phyloP scores from a whole-genome alignment of 2,797 vertebrate genomes.

The Characodon lateralis region DNA sequence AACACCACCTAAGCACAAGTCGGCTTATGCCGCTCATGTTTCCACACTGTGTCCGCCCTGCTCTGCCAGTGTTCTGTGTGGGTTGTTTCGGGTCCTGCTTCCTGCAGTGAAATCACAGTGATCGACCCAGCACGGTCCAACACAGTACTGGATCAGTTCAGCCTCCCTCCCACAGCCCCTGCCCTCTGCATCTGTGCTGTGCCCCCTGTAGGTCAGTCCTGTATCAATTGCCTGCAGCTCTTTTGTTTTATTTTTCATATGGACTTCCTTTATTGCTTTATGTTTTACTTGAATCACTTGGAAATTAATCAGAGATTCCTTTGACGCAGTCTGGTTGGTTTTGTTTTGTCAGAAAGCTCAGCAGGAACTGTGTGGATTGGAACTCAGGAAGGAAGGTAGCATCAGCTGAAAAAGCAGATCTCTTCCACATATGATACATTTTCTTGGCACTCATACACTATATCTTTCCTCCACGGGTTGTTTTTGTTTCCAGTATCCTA shows the following conservation, averaged over 20 bases:
- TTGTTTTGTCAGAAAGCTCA: constrained; percentile 70
- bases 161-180: constrained; percentile 81
- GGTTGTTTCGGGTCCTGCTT: constrained; percentile 85
- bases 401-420: constrained; percentile 39
- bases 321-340: constrained; percentile 23
- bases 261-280: background rate
- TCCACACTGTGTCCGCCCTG: constrained; percentile 40
- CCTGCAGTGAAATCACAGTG: constrained; percentile 85
- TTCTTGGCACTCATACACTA: background rate
- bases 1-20: constrained; percentile 15
- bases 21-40: constrained; percentile 36
- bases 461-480: background rate
- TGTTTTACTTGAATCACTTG: constrained; percentile 21
- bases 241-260: constrained; percentile 15
- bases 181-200: constrained; percentile 83
- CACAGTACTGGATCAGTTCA: constrained; percentile 87
- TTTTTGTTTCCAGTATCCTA: constrained; percentile 74
- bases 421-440: constrained; percentile 2
- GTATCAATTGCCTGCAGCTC: constrained; percentile 22
- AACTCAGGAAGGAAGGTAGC: constrained; percentile 88
- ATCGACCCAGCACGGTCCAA: constrained; percentile 86
- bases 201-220: constrained; percentile 80
- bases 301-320: constrained; percentile 19
- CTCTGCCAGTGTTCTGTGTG: constrained; percentile 83
- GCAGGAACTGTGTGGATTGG: constrained; percentile 87